Evolutionary conservation across 1,140 invertebrate species (phyloP).

Genomic region (Chironomus tepperi): DNA sequence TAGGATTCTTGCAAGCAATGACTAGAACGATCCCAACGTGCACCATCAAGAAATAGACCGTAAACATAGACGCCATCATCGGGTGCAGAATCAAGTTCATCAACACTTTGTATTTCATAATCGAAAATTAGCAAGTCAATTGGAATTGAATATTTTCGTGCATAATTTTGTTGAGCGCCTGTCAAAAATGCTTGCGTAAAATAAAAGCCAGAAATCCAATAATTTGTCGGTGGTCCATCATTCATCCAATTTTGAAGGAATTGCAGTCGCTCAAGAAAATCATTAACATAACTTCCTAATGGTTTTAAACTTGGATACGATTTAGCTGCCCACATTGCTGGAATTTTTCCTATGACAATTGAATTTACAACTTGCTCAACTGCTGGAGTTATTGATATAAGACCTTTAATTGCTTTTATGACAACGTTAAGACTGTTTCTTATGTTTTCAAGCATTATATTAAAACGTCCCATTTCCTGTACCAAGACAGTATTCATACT

Average conservation of each 20-base stretch:
- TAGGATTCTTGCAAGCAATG: constrained; percentile 68
- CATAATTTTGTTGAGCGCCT: constrained; percentile 87
- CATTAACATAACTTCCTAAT: constrained; percentile 78
- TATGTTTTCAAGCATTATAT: constrained; percentile 66
- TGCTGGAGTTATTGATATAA: constrained; percentile 76
- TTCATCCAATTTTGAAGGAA: constrained; percentile 80
- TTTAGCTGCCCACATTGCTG: constrained; percentile 68
- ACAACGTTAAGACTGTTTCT: constrained; percentile 67
- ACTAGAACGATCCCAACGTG: constrained; percentile 63
- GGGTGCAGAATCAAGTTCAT: constrained; percentile 42
- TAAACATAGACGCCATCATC: constrained; percentile 76
- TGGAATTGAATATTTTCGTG: constrained; percentile 80
- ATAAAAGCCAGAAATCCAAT: constrained; percentile 92
- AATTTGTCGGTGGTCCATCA: constrained; percentile 67
- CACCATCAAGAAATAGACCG: constrained; percentile 81
- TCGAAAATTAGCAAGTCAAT: constrained; percentile 85
- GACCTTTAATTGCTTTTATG: constrained; percentile 81
- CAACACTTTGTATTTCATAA: constrained; percentile 50
- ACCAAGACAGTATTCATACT: constrained; percentile 68
- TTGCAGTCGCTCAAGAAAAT: constrained; percentile 71
- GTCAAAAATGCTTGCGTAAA: constrained; percentile 95
- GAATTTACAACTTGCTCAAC: constrained; percentile 80
- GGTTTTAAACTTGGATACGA: constrained; percentile 93
- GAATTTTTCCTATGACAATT: constrained; percentile 76
- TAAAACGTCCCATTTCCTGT: constrained; percentile 88